A percentile compares a stretch with the other conserved stretches of the same genome.
These are phyloP conservation scores for Colletes latitarsis DNA, from an alignment of 1,140 invertebrate genomes.

Conservation along the genomic window DNA sequence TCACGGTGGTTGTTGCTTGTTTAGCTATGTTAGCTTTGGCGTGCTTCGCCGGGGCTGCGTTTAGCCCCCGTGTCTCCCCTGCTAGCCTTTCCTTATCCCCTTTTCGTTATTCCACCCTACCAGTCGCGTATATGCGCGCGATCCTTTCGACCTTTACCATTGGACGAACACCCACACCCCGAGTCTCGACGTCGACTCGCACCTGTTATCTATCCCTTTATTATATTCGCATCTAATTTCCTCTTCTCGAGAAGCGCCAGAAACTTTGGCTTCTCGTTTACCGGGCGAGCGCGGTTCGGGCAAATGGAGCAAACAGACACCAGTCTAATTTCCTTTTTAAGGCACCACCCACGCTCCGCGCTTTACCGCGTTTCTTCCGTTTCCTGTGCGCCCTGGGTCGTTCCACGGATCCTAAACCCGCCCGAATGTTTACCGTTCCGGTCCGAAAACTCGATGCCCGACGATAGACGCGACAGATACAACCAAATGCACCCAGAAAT, in stretches of 20 bases:
- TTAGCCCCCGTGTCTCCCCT: constrained; percentile 37
- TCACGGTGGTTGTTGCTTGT: constrained; percentile 58
- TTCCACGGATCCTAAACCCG: too few species aligned
- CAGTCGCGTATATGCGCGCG: background rate
- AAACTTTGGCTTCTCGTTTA: background rate
- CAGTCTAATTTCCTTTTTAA: background rate
- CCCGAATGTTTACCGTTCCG: too few species aligned
- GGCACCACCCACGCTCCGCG: background rate
- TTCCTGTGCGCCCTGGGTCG: background rate
- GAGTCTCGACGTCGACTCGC: background rate
- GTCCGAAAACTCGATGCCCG: too few species aligned
- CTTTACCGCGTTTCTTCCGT: too few species aligned
- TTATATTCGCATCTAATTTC: background rate
- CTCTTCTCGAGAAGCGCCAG: background rate
- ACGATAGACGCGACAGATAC: too few species aligned
- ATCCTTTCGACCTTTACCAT: background rate
- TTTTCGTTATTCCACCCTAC: constrained; percentile 25
- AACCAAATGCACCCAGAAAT: too few species aligned
- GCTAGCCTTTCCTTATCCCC: constrained; percentile 51
- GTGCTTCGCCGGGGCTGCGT: constrained; percentile 28
- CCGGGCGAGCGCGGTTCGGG: background rate
- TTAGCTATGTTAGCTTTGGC: constrained; percentile 63
- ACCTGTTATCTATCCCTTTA: background rate
- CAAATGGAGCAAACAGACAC: background rate
- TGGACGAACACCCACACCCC: background rate